Conservation (phyloP, 2,888 invertebrate genomes). For the Drosophila histrio region DNA sequence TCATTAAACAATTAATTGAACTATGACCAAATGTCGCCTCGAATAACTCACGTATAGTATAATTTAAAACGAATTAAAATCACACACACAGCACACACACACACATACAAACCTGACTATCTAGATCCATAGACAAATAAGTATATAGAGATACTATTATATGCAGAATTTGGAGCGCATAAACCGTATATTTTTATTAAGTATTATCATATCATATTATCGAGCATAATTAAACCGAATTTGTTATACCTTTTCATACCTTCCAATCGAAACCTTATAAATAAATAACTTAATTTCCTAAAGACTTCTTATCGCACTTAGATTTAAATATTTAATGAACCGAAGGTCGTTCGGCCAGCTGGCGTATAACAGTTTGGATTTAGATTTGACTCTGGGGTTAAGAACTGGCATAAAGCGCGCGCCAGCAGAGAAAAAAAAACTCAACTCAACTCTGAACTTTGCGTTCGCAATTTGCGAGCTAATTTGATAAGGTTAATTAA, state of each 20-base stretch:
- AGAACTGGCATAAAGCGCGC: conserved; percentile 29
- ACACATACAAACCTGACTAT: conserved; percentile 26
- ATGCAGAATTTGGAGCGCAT: conserved; percentile 26
- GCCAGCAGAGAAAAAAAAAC: conserved; percentile 21
- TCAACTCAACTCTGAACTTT: conserved; percentile 59
- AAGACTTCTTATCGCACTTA: conserved; percentile 53
- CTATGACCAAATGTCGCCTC: conserved; percentile 66
- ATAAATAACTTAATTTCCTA: conserved; percentile 18
- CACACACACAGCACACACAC: conserved; percentile 37
- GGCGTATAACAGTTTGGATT: conserved; percentile 36
- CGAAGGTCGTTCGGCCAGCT: conserved; percentile 34
- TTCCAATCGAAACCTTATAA: conserved; percentile 13
- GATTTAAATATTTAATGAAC: conserved; percentile 71
- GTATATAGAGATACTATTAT: neutral
- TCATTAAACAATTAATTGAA: conserved; percentile 74
- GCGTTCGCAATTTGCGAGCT: conserved; percentile 42
- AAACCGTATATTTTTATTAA: conserved; percentile 23
- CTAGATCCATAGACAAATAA: conserved; percentile 43
- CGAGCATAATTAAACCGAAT: conserved; percentile 13
- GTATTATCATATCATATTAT: conserved; percentile 28
- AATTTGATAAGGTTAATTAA: conserved; percentile 63
- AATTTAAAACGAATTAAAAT: conserved; percentile 75
- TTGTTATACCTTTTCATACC: conserved; percentile 30
- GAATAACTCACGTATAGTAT: conserved; percentile 57
- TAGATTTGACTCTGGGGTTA: conserved; percentile 22